Evolutionary conservation across 2,113 vertebrate species (phyloP), one percentile per base, ranked within the genome.

Genomic region (Pogonocichla stellata): DNA sequence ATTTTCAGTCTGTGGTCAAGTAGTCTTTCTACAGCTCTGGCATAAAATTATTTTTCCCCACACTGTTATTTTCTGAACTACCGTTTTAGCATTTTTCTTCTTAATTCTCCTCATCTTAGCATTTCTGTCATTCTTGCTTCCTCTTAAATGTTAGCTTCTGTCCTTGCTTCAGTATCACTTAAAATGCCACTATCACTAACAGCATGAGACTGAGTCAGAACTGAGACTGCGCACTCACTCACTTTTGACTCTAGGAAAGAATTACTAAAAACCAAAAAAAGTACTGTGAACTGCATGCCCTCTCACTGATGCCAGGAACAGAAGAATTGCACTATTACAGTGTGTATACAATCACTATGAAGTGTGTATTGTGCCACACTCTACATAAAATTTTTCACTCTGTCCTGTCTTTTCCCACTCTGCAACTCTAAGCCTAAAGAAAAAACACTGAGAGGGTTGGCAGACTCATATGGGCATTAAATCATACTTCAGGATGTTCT

Each of bases 131-230:
- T 58, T 94, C 81, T 53, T 77, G 60, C 69, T 82, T 77, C 42
- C 75, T 88, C 47, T 92, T 88, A 84, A 80, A 86, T 60, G 64
- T 78, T 94, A 51, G 45, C 62, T 93, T 86, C 92, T 94, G 85
- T 95, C 75, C 64, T 71, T 78, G 43, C 64, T 71, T 90, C 61
- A 64, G 0, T 60, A 88, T 19, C 92, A 88, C 72, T 93, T 94
- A 71, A 96, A 96, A 94, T 57, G 72, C 64, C 92, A 88, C 90
- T 90, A 80, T 83, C 88, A 64, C 66, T 80, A 86, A 86, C 85
- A 86, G 85, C 85, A 58, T 64, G 81, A 86, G 85, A 34, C 75
- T 91, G 94, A 96, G 67, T 95, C 90, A 96, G 79, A 92, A 88
- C 4, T 12, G 86, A 93, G 85, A 54, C 64, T 61, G 78, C 3